phyloP scores from a whole-genome alignment of 1,140 invertebrate genomes.

The Teleopsis dalmanni region DNA sequence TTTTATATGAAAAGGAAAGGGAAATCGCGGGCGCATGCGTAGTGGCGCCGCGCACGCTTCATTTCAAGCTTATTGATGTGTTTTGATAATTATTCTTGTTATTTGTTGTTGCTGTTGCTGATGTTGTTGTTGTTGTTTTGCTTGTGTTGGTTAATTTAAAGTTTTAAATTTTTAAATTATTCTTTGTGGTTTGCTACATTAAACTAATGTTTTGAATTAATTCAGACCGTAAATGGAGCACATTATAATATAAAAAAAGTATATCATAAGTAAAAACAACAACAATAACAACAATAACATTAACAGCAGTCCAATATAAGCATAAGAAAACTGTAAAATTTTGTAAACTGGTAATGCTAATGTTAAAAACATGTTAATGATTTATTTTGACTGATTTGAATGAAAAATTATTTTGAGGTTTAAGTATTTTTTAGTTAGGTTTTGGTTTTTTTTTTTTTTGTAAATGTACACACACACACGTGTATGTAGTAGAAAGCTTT shows the following conservation, averaged over 20 bases:
- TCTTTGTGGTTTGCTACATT: slow-evolving; percentile 2
- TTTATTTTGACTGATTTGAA: not conserved
- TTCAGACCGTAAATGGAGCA: slow-evolving; percentile 14
- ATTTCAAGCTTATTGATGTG: slow-evolving; percentile 7
- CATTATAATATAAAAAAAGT: not conserved
- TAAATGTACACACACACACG: no score
- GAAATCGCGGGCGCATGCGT: slow-evolving; percentile 8
- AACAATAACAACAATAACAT: no score
- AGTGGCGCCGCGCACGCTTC: slow-evolving; percentile 5
- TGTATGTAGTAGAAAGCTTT: no score
- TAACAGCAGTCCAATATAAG: not conserved
- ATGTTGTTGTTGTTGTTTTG: not conserved
- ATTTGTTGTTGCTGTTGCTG: not conserved
- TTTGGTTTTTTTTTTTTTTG: not conserved
- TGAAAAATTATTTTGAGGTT: not conserved
- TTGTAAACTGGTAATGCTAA: slow-evolving; percentile 1
- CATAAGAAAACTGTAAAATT: not conserved
- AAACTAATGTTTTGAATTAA: slow-evolving; percentile 8
- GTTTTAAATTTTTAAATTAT: not conserved
- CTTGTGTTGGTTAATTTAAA: not conserved
- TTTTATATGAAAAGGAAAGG: slow-evolving; percentile 13
- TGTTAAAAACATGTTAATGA: not conserved
- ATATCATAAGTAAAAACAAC: not conserved
- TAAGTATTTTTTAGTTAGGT: not conserved
- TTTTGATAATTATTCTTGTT: slow-evolving; percentile 3